Conservation (phyloP, 2,113 vertebrate genomes). For the Mastomys natalensis region DNA sequence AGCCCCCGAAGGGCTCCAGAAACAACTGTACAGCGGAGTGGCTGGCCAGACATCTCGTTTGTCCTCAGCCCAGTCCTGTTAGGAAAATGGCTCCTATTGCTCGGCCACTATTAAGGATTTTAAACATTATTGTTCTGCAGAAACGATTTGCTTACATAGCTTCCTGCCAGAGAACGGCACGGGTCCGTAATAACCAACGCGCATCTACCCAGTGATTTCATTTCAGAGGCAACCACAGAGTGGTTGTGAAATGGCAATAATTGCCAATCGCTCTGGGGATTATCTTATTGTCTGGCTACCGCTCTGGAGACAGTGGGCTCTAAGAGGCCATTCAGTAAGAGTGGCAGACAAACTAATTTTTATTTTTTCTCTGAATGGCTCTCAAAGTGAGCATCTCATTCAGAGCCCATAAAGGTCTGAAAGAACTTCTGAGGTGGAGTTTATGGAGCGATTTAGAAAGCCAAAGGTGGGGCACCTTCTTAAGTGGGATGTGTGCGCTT, state of each 20-base stretch:
- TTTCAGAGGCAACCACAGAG: slow-evolving; percentile 69
- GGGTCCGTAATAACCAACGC: slow-evolving; percentile 57
- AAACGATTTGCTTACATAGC: slow-evolving; percentile 56
- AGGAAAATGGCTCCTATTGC: slow-evolving; percentile 68
- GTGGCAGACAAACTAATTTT: slow-evolving; percentile 68
- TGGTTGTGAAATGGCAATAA: slow-evolving; percentile 79
- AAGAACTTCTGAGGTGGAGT: slow-evolving; percentile 21
- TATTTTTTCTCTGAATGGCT: slow-evolving; percentile 70
- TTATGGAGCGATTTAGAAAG: slow-evolving; percentile 15
- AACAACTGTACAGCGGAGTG: neutral
- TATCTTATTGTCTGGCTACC: slow-evolving; percentile 78
- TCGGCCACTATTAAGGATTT: slow-evolving; percentile 66
- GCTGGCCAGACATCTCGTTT: slow-evolving; percentile 56
- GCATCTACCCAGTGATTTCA: slow-evolving; percentile 44
- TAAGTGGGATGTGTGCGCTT: neutral
- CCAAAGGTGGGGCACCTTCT: neutral
- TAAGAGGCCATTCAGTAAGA: slow-evolving; percentile 74
- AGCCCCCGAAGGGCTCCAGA: slow-evolving; percentile 7
- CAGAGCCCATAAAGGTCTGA: slow-evolving; percentile 60
- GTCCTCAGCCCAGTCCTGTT: slow-evolving; percentile 61
- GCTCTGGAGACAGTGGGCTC: slow-evolving; percentile 69
- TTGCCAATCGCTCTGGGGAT: slow-evolving; percentile 72
- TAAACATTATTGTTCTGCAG: slow-evolving; percentile 71
- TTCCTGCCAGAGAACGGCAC: slow-evolving; percentile 57
- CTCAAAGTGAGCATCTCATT: slow-evolving; percentile 50